Evolutionary conservation across 2,113 vertebrate species (phyloP).

Genomic region (Oriolus oriolus): DNA sequence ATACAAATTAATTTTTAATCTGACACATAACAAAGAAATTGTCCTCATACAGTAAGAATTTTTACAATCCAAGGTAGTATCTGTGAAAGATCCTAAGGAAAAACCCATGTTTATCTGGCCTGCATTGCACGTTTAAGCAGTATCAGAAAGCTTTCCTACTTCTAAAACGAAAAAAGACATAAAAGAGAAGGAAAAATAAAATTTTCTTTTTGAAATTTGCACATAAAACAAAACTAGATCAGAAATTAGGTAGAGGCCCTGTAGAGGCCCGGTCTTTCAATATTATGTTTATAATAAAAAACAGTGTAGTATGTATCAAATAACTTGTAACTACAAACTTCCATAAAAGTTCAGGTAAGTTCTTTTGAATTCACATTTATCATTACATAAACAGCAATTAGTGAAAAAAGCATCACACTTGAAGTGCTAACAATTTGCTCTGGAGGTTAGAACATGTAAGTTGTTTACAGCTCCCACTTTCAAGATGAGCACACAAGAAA

Average conservation of each 20-base stretch:
- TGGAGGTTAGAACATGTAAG: not conserved
- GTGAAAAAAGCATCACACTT: not conserved
- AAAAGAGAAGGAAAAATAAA: not conserved
- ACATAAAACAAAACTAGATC: not conserved
- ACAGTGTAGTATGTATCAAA: not conserved
- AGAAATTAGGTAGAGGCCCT: not conserved
- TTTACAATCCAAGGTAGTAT: not conserved
- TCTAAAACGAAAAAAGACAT: not conserved
- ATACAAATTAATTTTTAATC: not conserved
- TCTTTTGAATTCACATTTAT: not conserved
- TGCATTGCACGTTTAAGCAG: not conserved
- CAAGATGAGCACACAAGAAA: not conserved
- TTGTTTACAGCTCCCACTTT: not conserved
- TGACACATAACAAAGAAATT: not conserved
- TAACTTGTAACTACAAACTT: not conserved
- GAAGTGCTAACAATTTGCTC: not conserved
- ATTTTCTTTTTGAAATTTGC: not conserved
- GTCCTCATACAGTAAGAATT: not conserved
- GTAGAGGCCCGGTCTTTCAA: fast-evolving
- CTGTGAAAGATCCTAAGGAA: not conserved
- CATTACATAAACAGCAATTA: not conserved
- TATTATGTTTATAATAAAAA: not conserved
- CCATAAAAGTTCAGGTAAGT: not conserved
- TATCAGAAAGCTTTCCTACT: not conserved
- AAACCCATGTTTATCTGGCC: not conserved